Evolutionary conservation across 2,888 invertebrate species (phyloP).

Genomic region (Lepidocyrtoides sp.): DNA sequence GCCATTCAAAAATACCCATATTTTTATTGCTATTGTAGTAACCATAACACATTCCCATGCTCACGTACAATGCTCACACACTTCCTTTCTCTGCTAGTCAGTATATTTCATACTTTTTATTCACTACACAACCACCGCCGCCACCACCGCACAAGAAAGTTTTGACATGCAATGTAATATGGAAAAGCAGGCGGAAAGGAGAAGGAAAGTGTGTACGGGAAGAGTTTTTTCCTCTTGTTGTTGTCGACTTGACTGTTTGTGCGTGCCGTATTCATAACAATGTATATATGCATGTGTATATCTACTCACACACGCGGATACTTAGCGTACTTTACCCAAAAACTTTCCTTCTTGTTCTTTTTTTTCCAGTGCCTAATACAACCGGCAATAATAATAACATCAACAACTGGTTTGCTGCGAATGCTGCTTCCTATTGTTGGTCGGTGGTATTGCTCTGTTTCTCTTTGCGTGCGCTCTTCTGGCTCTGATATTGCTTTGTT

Average conservation of each 20-base stretch:
- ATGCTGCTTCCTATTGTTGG: neutral
- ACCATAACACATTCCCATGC: neutral
- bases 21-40: conserved; percentile 24
- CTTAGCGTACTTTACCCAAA: conserved; percentile 31
- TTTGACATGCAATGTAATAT: conserved; percentile 72
- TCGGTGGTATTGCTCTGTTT: neutral
- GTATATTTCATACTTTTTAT: neutral
- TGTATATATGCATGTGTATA: conserved; percentile 1
- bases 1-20: neutral
- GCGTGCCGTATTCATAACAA: conserved; percentile 38
- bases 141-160: conserved; percentile 9
- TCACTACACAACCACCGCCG: too few species aligned
- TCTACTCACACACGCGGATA: conserved; percentile 9
- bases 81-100: conserved; percentile 5
- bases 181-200: neutral
- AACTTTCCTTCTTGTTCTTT: neutral
- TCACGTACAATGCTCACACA: neutral
- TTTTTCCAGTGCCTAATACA: neutral
- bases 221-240: conserved; percentile 29
- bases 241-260: neutral
- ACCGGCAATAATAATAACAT: conserved; percentile 24
- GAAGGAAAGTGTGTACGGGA: conserved; percentile 23
- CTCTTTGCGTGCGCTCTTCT: neutral
- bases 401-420: neutral
- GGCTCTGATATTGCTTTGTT: neutral